Conservation (phyloP, 2,113 vertebrate genomes). For the Sapayoa aenigma region DNA sequence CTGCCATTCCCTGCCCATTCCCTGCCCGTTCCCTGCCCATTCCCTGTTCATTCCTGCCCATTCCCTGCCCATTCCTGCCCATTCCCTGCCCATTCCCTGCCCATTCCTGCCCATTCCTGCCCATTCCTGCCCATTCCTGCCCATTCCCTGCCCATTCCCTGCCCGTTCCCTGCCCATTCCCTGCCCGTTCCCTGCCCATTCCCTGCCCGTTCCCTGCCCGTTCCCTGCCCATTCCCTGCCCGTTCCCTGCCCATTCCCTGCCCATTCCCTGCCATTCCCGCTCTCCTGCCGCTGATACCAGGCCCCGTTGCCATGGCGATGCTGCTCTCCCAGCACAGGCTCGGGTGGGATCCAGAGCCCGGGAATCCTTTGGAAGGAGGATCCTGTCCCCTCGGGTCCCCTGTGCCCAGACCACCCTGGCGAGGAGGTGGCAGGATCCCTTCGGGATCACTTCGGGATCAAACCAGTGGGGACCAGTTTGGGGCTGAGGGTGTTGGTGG, state of each 20-base stretch:
- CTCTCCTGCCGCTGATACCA: background rate
- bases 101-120: background rate
- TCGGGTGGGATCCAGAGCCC: background rate
- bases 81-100: too few species aligned
- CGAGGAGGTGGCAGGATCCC: background rate
- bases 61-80: background rate
- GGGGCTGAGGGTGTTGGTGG: background rate
- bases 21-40: too few species aligned
- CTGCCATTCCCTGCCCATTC: too few species aligned
- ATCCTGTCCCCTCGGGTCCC: fast-evolving
- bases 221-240: too few species aligned
- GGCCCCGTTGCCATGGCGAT: background rate
- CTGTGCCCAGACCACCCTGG: fast-evolving
- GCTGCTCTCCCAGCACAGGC: background rate
- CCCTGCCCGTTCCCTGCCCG: background rate
- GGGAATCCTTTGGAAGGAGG: background rate
- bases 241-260: background rate
- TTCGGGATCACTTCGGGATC: fast-evolving
- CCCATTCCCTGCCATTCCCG: fast-evolving
- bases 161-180: background rate
- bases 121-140: background rate
- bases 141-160: background rate
- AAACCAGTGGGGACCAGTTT: fast-evolving
- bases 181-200: background rate
- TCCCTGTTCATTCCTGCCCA: background rate